Conservation (phyloP, 2,113 vertebrate genomes). For the Oreocharis arfaki region DNA sequence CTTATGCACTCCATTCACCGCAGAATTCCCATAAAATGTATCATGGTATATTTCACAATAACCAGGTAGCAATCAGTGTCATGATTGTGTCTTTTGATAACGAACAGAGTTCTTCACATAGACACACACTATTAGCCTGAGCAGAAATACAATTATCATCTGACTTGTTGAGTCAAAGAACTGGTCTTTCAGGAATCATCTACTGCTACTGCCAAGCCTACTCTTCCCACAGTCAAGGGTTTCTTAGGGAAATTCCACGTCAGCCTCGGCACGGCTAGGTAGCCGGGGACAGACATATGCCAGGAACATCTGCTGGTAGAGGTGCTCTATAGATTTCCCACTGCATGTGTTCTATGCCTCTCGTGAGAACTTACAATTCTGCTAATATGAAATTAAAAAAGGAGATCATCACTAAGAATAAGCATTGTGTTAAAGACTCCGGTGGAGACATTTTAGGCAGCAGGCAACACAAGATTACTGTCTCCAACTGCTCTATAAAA, state of each 20-base stretch:
- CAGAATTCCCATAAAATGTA: slow-evolving; percentile 1
- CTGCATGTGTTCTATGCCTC: neutral
- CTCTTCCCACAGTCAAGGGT: neutral
- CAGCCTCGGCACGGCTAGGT: rapidly evolving
- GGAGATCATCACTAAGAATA: neutral
- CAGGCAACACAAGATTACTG: neutral
- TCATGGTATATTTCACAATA: neutral
- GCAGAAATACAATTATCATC: slow-evolving; percentile 5
- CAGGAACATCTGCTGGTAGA: neutral
- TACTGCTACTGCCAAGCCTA: neutral
- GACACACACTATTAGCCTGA: neutral
- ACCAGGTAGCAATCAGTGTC: neutral
- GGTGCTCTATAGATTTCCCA: neutral
- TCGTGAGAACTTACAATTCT: too few relatives aligned
- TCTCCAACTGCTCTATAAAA: neutral
- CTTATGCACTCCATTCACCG: neutral
- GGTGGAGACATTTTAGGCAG: neutral
- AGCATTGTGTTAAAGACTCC: neutral
- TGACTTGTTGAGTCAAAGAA: slow-evolving; percentile 38
- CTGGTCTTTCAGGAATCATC: slow-evolving; percentile 47
- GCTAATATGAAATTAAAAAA: too few relatives aligned
- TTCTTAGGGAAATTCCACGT: neutral
- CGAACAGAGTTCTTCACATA: slow-evolving; percentile 19
- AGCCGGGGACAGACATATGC: neutral
- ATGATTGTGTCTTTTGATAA: slow-evolving; percentile 12